These are phyloP conservation scores for Clitarchus hookeri DNA, from an alignment of 2,888 invertebrate species.

Conservation along the genomic window DNA sequence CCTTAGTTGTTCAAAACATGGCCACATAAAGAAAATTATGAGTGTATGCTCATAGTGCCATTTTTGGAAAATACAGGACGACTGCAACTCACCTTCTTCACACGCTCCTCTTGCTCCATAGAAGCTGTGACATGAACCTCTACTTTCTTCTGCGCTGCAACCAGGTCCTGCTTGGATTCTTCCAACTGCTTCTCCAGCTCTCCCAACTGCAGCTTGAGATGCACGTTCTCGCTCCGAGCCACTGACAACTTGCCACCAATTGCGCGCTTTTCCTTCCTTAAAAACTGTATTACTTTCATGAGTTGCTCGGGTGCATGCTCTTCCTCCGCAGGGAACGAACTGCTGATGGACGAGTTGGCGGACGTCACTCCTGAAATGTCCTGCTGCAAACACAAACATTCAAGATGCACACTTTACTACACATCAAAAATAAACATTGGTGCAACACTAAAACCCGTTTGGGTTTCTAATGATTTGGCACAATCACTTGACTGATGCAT, in stretches of 20 bases:
- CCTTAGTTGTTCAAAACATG: no score
- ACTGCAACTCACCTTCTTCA: conserved; percentile 68
- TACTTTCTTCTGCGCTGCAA: conserved; percentile 72
- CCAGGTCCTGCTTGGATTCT: conserved; percentile 68
- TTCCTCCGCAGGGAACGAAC: conserved; percentile 71
- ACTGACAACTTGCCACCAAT: conserved; percentile 85
- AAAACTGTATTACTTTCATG: conserved; percentile 82
- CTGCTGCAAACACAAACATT: background rate
- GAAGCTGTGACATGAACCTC: conserved; percentile 78
- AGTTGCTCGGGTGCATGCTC: conserved; percentile 79
- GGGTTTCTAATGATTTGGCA: no score
- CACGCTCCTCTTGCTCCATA: conserved; percentile 82
- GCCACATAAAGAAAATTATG: no score
- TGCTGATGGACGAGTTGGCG: conserved; percentile 53
- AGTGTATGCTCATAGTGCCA: no score
- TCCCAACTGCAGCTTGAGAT: conserved; percentile 71
- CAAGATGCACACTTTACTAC: no score
- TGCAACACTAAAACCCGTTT: no score
- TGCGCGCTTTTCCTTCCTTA: conserved; percentile 90
- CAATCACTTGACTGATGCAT: no score
- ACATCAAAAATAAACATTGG: no score
- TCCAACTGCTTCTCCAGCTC: conserved; percentile 71
- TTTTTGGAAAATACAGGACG: no score
- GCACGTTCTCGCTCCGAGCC: conserved; percentile 78
- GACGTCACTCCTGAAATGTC: background rate